Evolutionary conservation across 2,113 vertebrate species (phyloP).

Genomic region (Phylloscopus trochiloides): DNA sequence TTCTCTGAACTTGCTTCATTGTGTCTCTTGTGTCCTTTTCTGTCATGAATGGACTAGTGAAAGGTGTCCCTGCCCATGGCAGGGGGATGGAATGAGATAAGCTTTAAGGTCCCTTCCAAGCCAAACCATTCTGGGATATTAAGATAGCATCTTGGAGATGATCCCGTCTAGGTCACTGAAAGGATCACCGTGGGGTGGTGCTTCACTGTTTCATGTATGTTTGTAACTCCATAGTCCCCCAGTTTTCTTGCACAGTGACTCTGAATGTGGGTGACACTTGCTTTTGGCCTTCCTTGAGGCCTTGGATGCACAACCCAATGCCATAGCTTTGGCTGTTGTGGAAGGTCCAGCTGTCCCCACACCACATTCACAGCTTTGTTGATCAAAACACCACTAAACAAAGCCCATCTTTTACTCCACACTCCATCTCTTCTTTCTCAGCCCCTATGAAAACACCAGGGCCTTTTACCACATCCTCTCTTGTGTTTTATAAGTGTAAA

Average conservation of each 20-base stretch:
- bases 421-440: not conserved
- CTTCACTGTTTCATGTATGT: not conserved
- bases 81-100: not conserved
- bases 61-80: not conserved
- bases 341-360: not conserved
- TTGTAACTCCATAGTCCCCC: not conserved
- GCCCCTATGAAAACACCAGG: not conserved
- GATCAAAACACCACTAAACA: not conserved
- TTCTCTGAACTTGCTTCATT: not conserved
- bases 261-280: not conserved
- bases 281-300: not conserved
- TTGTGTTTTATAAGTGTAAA: not conserved
- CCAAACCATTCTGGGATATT: not conserved
- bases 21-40: not conserved
- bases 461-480: not conserved
- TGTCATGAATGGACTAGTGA: not conserved
- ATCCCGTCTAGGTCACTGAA: not conserved
- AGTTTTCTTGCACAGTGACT: not conserved
- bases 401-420: not conserved
- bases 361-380: not conserved
- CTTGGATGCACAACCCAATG: not conserved
- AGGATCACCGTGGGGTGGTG: not conserved
- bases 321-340: not conserved
- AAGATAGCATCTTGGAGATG: not conserved
- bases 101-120: not conserved